These are phyloP conservation scores for Tadarida brasiliensis DNA, from an alignment of 2,797 vertebrate genomes.

Conservation along the genomic window DNA sequence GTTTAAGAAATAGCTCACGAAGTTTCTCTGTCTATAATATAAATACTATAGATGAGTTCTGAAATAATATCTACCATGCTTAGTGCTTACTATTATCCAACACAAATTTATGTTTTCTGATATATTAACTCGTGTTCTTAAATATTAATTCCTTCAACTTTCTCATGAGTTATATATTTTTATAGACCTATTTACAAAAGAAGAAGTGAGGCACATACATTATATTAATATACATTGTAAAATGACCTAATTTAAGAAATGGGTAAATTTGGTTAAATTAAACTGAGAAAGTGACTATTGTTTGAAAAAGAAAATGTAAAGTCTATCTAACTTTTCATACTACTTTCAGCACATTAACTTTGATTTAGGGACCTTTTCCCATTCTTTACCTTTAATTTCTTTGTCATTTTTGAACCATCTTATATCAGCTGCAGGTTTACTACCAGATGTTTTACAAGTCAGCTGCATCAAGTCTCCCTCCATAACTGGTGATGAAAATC, in stretches of 20 bases:
- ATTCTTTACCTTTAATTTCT: slow-evolving; percentile 96
- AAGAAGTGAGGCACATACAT: background rate
- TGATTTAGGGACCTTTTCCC: background rate
- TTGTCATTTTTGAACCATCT: slow-evolving; percentile 98
- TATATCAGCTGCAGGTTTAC: slow-evolving; percentile 97
- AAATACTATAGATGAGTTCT: background rate
- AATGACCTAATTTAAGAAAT: background rate
- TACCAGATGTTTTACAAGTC: slow-evolving; percentile 96
- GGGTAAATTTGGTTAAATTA: background rate
- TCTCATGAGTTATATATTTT: background rate
- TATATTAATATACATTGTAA: background rate
- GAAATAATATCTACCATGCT: background rate
- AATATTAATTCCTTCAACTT: background rate
- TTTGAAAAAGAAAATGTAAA: slow-evolving; percentile 59
- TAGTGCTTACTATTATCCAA: background rate
- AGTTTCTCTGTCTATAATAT: background rate
- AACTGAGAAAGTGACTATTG: background rate
- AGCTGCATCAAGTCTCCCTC: slow-evolving; percentile 96
- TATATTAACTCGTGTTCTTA: background rate
- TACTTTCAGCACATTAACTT: background rate
- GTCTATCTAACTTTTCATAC: background rate
- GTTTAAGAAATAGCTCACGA: background rate
- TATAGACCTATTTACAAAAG: background rate
- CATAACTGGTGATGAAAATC: slow-evolving; percentile 96
- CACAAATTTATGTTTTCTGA: background rate